These are phyloP conservation scores for Torymus texanus DNA, from an alignment of 2,888 invertebrate genomes.

Conservation along the genomic window DNA sequence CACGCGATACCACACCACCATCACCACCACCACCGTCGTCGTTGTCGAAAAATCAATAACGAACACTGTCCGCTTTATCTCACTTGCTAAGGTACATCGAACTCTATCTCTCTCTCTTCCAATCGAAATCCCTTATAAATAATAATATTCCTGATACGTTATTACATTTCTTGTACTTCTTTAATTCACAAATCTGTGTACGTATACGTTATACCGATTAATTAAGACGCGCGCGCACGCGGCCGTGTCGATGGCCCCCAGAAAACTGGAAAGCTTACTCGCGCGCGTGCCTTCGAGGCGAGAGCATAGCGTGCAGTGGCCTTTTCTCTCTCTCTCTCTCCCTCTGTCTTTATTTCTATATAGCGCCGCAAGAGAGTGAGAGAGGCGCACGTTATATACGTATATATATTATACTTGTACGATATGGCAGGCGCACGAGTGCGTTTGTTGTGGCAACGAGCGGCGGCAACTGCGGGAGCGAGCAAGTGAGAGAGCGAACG, in stretches of 20 bases:
- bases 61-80: background rate
- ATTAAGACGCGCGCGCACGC: background rate
- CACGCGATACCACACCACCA: background rate
- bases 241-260: conserved; percentile 60
- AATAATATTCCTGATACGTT: no score
- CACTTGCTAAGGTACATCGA: background rate
- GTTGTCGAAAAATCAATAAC: conserved; percentile 27
- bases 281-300: conserved; percentile 48
- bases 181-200: no score
- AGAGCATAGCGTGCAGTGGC: background rate
- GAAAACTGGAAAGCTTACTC: conserved; percentile 69
- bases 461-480: background rate
- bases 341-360: background rate
- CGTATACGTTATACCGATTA: no score
- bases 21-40: background rate
- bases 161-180: no score
- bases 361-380: no score
- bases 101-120: no score
- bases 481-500: background rate
- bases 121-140: no score
- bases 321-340: background rate
- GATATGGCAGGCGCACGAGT: no score
- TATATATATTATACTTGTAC: no score
- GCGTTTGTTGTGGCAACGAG: conserved; percentile 43
- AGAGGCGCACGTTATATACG: no score